Evolutionary conservation across 2,797 vertebrate genomes (phyloP).

Genomic region (Aulostomus chinensis): DNA sequence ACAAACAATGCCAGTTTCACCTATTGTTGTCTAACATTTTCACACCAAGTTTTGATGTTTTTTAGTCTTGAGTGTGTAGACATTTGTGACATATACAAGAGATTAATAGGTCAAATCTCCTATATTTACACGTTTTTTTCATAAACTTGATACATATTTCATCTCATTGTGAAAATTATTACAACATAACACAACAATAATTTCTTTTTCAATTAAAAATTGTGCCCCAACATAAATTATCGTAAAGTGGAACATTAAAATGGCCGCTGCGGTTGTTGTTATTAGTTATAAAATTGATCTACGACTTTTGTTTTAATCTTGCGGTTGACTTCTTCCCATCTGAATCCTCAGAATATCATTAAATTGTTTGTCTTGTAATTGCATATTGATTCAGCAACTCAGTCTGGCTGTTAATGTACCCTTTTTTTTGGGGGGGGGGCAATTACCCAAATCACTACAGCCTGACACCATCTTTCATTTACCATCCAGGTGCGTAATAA

Average conservation of each 20-base stretch:
- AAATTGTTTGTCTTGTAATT: slow-evolving; percentile 80
- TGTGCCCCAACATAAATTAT: no score
- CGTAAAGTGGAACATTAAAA: neutral
- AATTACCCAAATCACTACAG: slow-evolving; percentile 22
- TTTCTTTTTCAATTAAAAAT: no score
- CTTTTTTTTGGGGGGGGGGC: slow-evolving; percentile 19
- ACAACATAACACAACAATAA: no score
- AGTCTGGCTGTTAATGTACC: slow-evolving; percentile 43
- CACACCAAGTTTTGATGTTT: no score
- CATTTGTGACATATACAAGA: no score
- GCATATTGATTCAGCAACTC: slow-evolving; percentile 71
- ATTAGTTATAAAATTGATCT: slow-evolving; percentile 73
- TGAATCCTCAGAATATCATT: slow-evolving; percentile 73
- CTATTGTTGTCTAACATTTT: no score
- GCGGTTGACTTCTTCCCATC: slow-evolving; percentile 45
- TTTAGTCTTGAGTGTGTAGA: no score
- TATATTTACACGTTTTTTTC: no score
- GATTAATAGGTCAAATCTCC: no score
- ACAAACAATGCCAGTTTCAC: no score
- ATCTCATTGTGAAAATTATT: no score
- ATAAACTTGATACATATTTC: no score
- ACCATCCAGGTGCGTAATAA: slow-evolving; percentile 32
- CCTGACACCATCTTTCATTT: slow-evolving; percentile 31
- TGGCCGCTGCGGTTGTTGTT: slow-evolving; percentile 34
- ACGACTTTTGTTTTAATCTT: slow-evolving; percentile 59